These are phyloP conservation scores for Lathronympha strigana DNA, from an alignment of 2,888 invertebrate species.

Conservation along the genomic window DNA sequence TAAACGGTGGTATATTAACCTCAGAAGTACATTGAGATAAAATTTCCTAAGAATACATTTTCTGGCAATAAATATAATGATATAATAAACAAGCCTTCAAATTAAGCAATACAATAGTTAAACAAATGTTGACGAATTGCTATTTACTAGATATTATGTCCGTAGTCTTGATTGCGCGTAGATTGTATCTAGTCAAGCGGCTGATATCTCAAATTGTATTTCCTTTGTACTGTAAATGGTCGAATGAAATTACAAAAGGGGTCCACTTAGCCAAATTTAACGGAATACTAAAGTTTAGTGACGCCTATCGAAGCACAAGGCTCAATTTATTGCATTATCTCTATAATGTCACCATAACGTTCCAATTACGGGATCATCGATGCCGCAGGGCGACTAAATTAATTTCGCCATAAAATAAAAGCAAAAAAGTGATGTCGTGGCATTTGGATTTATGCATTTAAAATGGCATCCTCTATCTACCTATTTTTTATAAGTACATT, in stretches of 20 bases:
- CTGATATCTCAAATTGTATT: no score
- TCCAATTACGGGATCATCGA: slow-evolving; percentile 11
- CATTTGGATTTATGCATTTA: not conserved
- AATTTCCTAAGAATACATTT: no score
- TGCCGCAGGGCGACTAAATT: not conserved
- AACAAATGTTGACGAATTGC: no score
- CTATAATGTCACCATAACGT: slow-evolving; percentile 12
- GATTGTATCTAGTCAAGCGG: no score
- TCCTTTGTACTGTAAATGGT: not conserved
- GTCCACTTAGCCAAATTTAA: not conserved
- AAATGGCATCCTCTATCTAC: not conserved
- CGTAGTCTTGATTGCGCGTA: no score
- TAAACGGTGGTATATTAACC: no score
- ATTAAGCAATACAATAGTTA: no score
- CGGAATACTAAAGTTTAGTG: slow-evolving; percentile 4
- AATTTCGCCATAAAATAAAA: not conserved
- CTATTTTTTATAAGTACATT: not conserved
- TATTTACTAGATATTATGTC: no score
- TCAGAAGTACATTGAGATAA: no score
- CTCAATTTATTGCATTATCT: slow-evolving; percentile 16
- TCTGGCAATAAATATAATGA: no score
- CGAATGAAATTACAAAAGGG: not conserved
- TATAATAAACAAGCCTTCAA: no score
- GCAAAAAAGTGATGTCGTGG: not conserved
- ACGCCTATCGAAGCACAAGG: slow-evolving; percentile 7